phyloP scores from a whole-genome alignment of 2,113 vertebrate species.

The Sakesphorus luctuosus region DNA sequence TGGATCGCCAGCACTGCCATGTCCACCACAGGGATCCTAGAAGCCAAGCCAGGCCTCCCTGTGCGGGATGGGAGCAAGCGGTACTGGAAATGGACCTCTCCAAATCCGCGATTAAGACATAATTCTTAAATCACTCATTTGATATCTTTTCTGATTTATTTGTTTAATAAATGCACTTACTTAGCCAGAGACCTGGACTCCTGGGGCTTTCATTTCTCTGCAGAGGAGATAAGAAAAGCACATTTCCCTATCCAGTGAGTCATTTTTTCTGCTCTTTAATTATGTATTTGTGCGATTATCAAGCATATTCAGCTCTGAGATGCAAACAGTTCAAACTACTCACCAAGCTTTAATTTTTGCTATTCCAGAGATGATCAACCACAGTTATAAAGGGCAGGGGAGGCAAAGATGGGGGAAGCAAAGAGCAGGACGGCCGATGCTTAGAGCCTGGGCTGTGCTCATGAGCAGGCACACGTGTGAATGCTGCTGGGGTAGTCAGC shows the following conservation, averaged over 20 bases:
- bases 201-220: conserved; percentile 42
- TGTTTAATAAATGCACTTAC: conserved; percentile 60
- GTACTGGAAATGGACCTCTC: not conserved
- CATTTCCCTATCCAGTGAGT: conserved; percentile 58
- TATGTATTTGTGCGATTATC: conserved; percentile 57
- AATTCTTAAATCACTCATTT: conserved; percentile 37
- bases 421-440: not conserved
- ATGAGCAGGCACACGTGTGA: not conserved
- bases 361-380: not conserved
- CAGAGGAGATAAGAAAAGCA: conserved; percentile 57
- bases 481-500: not conserved
- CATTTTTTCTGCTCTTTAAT: conserved; percentile 62
- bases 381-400: not conserved
- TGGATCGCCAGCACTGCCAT: accelerated
- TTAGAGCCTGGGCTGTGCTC: accelerated
- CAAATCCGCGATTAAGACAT: not conserved
- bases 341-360: not conserved
- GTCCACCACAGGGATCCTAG: not conserved
- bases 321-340: conserved; percentile 23
- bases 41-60: not conserved
- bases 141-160: conserved; percentile 52
- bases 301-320: not conserved
- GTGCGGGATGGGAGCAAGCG: not conserved
- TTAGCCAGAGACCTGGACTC: conserved; percentile 25
- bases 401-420: not conserved